Evolutionary conservation across 2,113 vertebrate genomes (phyloP).

Genomic region (Tympanuchus pallidicinctus): DNA sequence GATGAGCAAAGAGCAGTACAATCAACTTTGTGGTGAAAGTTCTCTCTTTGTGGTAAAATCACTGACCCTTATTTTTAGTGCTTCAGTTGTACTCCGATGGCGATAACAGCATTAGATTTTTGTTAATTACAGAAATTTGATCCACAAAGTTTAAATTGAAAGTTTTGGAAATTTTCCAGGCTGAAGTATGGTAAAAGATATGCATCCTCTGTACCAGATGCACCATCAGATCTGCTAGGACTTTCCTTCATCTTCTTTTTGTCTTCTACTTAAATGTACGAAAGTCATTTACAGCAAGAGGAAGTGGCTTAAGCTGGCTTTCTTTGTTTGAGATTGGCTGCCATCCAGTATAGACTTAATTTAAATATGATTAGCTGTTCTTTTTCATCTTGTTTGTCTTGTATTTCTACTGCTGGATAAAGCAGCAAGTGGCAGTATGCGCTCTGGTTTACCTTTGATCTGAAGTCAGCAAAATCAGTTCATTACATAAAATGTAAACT

Average conservation of each 20-base stretch:
- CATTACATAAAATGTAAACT: neutral
- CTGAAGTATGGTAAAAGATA: neutral
- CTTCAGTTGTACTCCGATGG: accelerated
- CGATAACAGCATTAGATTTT: neutral
- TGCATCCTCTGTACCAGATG: neutral
- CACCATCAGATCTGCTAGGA: neutral
- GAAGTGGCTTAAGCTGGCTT: neutral
- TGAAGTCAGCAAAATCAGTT: neutral
- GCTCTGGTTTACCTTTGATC: slow-evolving; percentile 7
- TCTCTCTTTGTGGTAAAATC: neutral
- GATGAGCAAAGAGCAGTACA: neutral
- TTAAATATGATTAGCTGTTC: neutral
- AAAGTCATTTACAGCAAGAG: neutral
- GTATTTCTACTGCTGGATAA: neutral
- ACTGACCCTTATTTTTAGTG: neutral
- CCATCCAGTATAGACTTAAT: neutral
- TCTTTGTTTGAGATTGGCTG: neutral
- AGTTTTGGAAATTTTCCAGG: neutral
- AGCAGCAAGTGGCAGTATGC: neutral
- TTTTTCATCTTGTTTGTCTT: neutral
- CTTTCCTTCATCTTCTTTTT: neutral
- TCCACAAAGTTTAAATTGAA: neutral
- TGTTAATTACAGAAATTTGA: neutral
- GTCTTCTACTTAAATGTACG: neutral
- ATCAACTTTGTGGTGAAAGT: neutral